Evolutionary conservation across 2,797 vertebrate genomes (phyloP).

Genomic region (Spondyliosoma cantharus): DNA sequence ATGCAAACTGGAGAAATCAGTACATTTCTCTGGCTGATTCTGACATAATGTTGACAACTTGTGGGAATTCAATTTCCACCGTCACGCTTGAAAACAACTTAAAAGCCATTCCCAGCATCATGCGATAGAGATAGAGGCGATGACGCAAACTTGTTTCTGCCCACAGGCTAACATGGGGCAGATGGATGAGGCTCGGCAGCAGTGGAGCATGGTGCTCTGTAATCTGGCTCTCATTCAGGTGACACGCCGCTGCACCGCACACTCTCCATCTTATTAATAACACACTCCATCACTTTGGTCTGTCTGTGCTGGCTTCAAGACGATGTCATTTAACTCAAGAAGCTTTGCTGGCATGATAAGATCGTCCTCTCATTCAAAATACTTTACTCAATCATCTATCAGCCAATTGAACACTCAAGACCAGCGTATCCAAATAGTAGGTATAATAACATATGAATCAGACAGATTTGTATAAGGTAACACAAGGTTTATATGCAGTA

Average conservation of each 20-base stretch:
- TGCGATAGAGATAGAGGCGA: conserved; percentile 3
- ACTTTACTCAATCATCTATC: background rate
- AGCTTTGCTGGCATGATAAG: background rate
- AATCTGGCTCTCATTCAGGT: conserved; percentile 94
- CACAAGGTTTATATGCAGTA: background rate
- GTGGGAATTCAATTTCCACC: background rate
- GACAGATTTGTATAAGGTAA: background rate
- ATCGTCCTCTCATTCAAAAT: background rate
- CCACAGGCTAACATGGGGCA: conserved; percentile 90
- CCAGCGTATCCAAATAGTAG: conserved; percentile 3
- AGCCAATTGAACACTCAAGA: background rate
- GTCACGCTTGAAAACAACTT: background rate
- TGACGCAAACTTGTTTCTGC: background rate
- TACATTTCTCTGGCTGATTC: background rate
- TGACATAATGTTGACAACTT: background rate
- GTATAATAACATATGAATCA: background rate
- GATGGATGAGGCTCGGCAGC: conserved; percentile 86
- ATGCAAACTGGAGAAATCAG: background rate
- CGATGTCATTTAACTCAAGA: background rate
- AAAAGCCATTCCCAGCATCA: background rate
- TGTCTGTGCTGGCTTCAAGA: background rate
- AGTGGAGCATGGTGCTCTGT: conserved; percentile 87
- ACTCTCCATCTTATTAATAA: conserved; percentile 28
- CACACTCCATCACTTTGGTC: conserved; percentile 17
- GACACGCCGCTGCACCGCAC: conserved; percentile 27